Conservation (phyloP, 1,140 invertebrate genomes). For the Lordiphosa collinella region DNA sequence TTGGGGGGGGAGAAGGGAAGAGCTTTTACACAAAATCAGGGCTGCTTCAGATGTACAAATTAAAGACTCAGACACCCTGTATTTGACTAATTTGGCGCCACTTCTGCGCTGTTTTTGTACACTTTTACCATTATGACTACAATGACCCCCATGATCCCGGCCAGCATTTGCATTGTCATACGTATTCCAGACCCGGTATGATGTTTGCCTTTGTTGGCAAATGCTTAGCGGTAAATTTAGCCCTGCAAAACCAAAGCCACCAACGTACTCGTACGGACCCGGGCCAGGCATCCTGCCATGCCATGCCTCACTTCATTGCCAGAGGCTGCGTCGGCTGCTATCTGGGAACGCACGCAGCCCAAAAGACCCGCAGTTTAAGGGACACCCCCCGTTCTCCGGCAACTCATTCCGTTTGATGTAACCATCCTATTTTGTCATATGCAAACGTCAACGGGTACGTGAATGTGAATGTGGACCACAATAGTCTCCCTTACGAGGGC, state of each 20-base stretch:
- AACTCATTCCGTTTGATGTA: slow-evolving; percentile 10
- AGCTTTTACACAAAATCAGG: slow-evolving; percentile 22
- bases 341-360: background rate
- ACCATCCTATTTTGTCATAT: slow-evolving; percentile 12
- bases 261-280: background rate
- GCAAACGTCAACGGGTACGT: slow-evolving; percentile 7
- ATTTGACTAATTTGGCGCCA: slow-evolving; percentile 59
- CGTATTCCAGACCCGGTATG: slow-evolving; percentile 7
- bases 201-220: slow-evolving; percentile 32
- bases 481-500: too few relatives aligned
- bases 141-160: slow-evolving; percentile 61
- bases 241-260: slow-evolving; percentile 9
- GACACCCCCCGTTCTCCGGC: background rate
- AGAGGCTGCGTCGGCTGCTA: background rate
- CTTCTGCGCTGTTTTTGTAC: slow-evolving; percentile 21
- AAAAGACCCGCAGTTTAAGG: too few relatives aligned
- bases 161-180: slow-evolving; percentile 21
- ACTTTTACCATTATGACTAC: slow-evolving; percentile 54
- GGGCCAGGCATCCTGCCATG: slow-evolving; percentile 13
- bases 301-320: background rate
- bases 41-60: background rate
- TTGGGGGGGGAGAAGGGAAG: background rate
- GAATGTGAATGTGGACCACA: slow-evolving; percentile 11
- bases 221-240: slow-evolving; percentile 46
- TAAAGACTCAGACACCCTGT: slow-evolving; percentile 38